A percentile compares a stretch with the other conserved stretches of the same genome.
phyloP scores from a whole-genome alignment of 2,113 vertebrate species.

The Macquaria ambigua region DNA sequence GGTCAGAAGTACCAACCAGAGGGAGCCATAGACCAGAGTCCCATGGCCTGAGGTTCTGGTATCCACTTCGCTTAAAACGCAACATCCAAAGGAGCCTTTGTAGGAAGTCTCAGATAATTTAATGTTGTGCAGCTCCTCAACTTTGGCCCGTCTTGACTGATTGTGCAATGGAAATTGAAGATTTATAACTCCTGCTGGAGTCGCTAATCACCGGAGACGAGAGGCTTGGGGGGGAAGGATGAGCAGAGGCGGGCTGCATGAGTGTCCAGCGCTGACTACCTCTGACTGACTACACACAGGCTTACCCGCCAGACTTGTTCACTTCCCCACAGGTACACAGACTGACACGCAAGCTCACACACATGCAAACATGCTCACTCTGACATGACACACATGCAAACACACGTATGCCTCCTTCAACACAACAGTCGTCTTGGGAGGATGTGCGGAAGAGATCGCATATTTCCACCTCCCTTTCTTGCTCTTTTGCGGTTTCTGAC shows the following conservation, averaged over 20 bases:
- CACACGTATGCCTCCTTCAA: slow-evolving; percentile 61
- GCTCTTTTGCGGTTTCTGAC: slow-evolving; percentile 60
- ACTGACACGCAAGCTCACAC: slow-evolving; percentile 55
- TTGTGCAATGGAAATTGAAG: slow-evolving; percentile 84
- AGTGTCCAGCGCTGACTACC: slow-evolving; percentile 64
- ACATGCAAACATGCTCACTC: slow-evolving; percentile 57
- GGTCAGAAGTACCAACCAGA: slow-evolving; percentile 71
- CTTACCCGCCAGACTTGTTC: slow-evolving; percentile 48
- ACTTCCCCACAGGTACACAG: slow-evolving; percentile 42
- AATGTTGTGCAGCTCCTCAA: slow-evolving; percentile 80
- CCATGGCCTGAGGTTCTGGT: slow-evolving; percentile 69
- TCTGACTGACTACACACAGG: slow-evolving; percentile 48
- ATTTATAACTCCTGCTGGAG: slow-evolving; percentile 85
- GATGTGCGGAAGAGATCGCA: slow-evolving; percentile 82
- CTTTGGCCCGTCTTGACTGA: slow-evolving; percentile 82
- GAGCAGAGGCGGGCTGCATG: slow-evolving; percentile 68
- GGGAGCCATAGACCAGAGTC: slow-evolving; percentile 74
- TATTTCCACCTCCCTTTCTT: slow-evolving; percentile 72
- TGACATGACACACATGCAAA: slow-evolving; percentile 61
- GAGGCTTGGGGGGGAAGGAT: slow-evolving; percentile 56
- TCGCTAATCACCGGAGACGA: slow-evolving; percentile 84
- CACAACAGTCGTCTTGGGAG: slow-evolving; percentile 82
- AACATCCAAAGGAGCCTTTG: slow-evolving; percentile 74
- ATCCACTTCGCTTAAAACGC: slow-evolving; percentile 76
- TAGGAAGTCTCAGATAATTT: slow-evolving; percentile 87